phyloP scores from a whole-genome alignment of 2,113 vertebrate species.

The Pterocles gutturalis region DNA sequence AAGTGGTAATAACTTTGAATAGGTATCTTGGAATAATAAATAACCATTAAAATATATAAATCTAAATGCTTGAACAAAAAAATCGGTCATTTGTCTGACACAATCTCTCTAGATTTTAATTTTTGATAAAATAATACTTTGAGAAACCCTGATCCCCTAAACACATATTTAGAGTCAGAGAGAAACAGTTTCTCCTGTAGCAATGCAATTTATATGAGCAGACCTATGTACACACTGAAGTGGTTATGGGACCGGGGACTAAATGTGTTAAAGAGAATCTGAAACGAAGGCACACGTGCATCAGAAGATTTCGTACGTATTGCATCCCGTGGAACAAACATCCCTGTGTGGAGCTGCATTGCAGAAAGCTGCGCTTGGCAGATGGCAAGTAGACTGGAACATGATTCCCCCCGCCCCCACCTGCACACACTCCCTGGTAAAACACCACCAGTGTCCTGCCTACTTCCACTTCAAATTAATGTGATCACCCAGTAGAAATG shows the following conservation, averaged over 20 bases:
- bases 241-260: background rate
- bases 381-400: conserved; percentile 68
- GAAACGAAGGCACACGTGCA: background rate
- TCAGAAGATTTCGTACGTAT: background rate
- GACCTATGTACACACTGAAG: background rate
- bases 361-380: conserved; percentile 70
- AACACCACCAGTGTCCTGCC: conserved; percentile 36
- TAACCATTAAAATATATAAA: background rate
- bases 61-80: background rate
- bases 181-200: background rate
- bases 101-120: background rate
- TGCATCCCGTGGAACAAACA: conserved; percentile 66
- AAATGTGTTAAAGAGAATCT: background rate
- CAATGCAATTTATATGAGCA: background rate
- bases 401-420: conserved; percentile 27
- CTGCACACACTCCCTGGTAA: conserved; percentile 8
- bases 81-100: background rate
- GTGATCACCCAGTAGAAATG: background rate
- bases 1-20: background rate
- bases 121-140: background rate
- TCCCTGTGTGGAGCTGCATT: conserved; percentile 39
- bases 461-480: background rate
- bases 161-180: background rate
- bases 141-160: background rate
- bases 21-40: background rate